Base-by-base conservation (phyloP, 1,140 invertebrate genomes). In the Augochlora pura region DNA sequence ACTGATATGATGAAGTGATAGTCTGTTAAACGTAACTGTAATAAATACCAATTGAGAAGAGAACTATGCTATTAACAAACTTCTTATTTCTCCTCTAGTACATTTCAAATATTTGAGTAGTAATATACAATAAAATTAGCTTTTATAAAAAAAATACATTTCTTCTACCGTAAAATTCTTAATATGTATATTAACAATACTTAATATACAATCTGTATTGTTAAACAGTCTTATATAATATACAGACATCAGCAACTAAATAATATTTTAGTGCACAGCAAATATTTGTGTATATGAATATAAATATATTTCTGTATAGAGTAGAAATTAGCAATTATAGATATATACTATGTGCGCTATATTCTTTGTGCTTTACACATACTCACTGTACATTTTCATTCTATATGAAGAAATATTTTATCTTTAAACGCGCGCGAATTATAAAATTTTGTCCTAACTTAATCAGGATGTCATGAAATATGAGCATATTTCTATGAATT, bases 391-490 rank as follows among this genome's bases (percentile, higher is more conserved):
- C 32, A 46, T n/a, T 49, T 60, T 23, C 10, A 4, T 16, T 71
- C 8, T 9, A 83, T 69, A 60, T 69, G n/a, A n/a, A n/a, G n/a
- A 49, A 60, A 59, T 52, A n/a, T 23, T 62, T 32, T 25, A 57
- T 54, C 12, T 74, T 65, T 10, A 12, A 59, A 65, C 16, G 54
- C 46, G 27, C 64, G 54, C 18, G 46, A 84, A 59, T 71, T 62
- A 84, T 46, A 76, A 57, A 84, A 83, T 85, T 69, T 74, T n/a
- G 6, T 82, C 38, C 64, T 81, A 69, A 3, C 7, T 12, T 83
- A 49, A 25, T n/a, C n/a, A 57, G 8, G 21, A 57, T 57, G 54
- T n/a, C 21, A n/a, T 57, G 18, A 57, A n/a, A 57, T n/a, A n/a
- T 57, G 54, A 21, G 54, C 54, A 57, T 57, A 57, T n/a, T 9